Evolutionary conservation across 2,113 vertebrate genomes (phyloP).

Genomic region (Alligator mississippiensis): DNA sequence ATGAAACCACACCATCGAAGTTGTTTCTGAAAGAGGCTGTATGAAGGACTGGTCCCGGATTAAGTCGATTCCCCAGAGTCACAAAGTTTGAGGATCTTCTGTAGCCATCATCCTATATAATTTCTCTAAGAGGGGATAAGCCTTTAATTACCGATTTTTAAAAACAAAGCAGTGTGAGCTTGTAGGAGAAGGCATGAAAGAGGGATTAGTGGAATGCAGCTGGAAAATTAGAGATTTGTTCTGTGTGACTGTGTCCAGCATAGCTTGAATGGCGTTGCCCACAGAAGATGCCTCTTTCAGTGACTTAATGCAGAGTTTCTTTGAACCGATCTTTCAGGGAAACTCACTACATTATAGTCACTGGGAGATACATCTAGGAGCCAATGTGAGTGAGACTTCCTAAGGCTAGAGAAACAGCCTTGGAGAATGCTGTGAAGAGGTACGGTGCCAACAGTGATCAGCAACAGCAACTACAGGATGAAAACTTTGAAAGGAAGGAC

Average conservation of each 20-base stretch:
- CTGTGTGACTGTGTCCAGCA: not conserved
- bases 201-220: not conserved
- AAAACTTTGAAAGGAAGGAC: too few species aligned
- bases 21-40: not conserved
- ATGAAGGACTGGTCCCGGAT: not conserved
- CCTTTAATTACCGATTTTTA: constrained; percentile 45
- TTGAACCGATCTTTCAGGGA: not conserved
- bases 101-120: not conserved
- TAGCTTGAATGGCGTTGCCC: rapidly evolving
- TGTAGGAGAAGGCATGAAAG: not conserved
- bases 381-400: not conserved
- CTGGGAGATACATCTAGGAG: not conserved
- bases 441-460: not conserved
- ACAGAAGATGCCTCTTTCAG: not conserved
- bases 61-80: not conserved
- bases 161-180: constrained; percentile 14
- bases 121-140: not conserved
- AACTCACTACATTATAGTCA: too few species aligned
- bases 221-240: not conserved
- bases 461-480: too few species aligned
- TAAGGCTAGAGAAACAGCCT: not conserved
- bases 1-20: not conserved
- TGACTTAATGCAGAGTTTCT: rapidly evolving
- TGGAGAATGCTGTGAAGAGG: not conserved
- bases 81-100: not conserved